Base-by-base conservation (phyloP, 2,113 vertebrate species). In the Dunckerocampus dactyliophorus region DNA sequence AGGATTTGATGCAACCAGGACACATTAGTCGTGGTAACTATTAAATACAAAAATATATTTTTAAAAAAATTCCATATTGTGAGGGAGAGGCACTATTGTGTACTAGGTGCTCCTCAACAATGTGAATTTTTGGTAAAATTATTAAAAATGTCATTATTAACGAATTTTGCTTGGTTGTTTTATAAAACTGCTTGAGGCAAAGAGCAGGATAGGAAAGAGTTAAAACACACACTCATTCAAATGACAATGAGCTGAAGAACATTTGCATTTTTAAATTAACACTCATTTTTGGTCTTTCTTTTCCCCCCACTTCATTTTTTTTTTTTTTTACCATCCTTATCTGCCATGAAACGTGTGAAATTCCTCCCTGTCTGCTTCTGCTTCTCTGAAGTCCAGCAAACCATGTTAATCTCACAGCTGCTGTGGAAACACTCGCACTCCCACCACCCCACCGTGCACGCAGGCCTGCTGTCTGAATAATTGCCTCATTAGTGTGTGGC, bases 281-380 rank as follows among this genome's bases (percentile, higher is more conserved):
- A 79, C 67, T 81, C 63, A 60, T 45, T 71, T 88, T 83, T 79
- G 80, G 12, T 13, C 13, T 14, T 14, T 14, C 12, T 14, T 13
- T 13, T 10, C 37, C 39, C 11, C 39, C 39, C 17, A 70, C 60
- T 79, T 84, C 71, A 79, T 88, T 84, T 80, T 65, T 72, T 79
- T 84, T 80, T 75, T 83, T 81, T 65, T 76, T 79, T 82, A 74
- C 72, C 47, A 16, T 88, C 79, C 85, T 89, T 87, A 85, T 90
- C 89, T 88, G 76, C 82, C 75, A 84, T 87, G 79, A 85, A 88
- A 89, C 85, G 75, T 85, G 82, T 88, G 77, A 88, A 89, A 88
- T 84, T 75, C 73, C 74, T 71, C 67, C 64, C 76, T 78, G 76
- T 79, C 82, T 85, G 77, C 65, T 70, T 67, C 61, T 76, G 67